Conservation (phyloP, 2,113 vertebrate genomes). For the Ibidorhyncha struthersii region DNA sequence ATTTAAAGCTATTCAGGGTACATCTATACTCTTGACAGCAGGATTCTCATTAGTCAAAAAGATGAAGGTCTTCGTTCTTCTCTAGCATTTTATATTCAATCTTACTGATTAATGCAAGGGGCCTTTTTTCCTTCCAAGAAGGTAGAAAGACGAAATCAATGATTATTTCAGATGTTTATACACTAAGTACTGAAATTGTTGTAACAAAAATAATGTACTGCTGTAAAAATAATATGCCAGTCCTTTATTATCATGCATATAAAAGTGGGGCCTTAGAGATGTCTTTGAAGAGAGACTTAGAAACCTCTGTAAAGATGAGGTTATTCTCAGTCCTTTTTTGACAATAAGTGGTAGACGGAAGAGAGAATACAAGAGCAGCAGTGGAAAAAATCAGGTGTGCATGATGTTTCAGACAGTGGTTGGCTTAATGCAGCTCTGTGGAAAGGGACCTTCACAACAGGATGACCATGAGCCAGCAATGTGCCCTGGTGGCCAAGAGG, state of each 20-base stretch:
- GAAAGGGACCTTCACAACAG: too few relatives aligned
- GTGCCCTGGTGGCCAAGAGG: too few relatives aligned
- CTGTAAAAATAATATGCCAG: neutral
- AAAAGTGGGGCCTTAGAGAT: neutral
- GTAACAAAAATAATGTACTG: neutral
- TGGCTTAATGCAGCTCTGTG: too few relatives aligned
- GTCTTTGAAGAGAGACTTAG: neutral
- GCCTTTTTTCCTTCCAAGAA: neutral
- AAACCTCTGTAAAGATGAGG: neutral
- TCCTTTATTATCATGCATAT: neutral
- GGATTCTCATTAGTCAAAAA: neutral
- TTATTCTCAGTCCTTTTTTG: neutral
- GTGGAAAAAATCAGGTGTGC: neutral
- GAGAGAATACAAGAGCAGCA: neutral
- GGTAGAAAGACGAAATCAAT: neutral
- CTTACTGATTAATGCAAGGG: neutral
- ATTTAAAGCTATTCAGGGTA: neutral
- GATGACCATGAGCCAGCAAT: too few relatives aligned
- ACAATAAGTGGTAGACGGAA: neutral
- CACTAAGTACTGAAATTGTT: neutral
- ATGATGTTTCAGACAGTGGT: neutral
- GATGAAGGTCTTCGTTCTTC: neutral
- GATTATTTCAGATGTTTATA: neutral
- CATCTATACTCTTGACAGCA: neutral
- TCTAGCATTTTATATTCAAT: neutral